These are phyloP conservation scores for Thymelicus lineola DNA, from an alignment of 2,888 invertebrate species.

Conservation along the genomic window DNA sequence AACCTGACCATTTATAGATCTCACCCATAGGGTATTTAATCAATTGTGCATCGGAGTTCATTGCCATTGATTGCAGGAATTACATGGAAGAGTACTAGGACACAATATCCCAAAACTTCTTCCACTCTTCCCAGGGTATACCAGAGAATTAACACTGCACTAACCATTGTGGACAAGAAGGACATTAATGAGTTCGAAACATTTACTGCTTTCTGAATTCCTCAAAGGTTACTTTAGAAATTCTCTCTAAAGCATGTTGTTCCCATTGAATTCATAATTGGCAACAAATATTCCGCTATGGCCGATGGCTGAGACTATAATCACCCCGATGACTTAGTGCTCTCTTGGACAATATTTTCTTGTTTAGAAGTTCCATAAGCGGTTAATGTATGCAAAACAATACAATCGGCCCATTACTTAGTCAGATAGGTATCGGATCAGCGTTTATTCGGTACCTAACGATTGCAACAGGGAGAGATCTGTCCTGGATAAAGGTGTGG, in stretches of 20 bases:
- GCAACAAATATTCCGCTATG: conserved; percentile 20
- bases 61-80: too few species aligned
- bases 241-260: conserved; percentile 5
- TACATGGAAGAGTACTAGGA: too few species aligned
- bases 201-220: too few species aligned
- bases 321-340: conserved; percentile 31
- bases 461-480: conserved; percentile 36
- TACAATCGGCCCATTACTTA: conserved; percentile 38
- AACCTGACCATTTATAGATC: too few species aligned
- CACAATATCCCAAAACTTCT: too few species aligned
- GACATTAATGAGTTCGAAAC: too few species aligned
- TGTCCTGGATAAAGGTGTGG: conserved; percentile 40
- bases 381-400: conserved; percentile 38
- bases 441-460: conserved; percentile 38
- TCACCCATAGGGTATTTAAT: too few species aligned
- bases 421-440: conserved; percentile 40
- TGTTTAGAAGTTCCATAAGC: conserved; percentile 35
- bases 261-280: conserved; percentile 22
- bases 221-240: conserved; percentile 13
- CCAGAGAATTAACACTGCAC: too few species aligned
- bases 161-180: too few species aligned
- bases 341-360: conserved; percentile 29
- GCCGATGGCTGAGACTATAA: conserved; percentile 17
- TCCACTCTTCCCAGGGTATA: too few species aligned
- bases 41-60: too few species aligned